A percentile compares a stretch with the other conserved stretches of the same genome.
phyloP scores from a whole-genome alignment of 2,113 vertebrate genomes.

The Struthidea cinerea region DNA sequence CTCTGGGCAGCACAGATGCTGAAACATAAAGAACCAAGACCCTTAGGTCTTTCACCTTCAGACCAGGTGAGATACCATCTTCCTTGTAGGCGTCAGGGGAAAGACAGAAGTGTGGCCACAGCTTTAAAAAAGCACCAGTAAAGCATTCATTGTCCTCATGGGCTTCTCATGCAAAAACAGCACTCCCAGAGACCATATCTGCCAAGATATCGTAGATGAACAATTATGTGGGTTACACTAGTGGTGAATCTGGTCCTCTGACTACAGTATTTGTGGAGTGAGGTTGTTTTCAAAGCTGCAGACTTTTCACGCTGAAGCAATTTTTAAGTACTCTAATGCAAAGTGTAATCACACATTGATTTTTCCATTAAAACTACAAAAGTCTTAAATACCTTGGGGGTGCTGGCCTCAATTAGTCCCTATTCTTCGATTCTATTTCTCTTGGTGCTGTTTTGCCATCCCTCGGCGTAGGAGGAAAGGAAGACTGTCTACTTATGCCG shows the following conservation, averaged over 20 bases:
- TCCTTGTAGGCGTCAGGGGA: not conserved
- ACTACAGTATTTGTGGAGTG: not conserved
- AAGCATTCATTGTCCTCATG: not conserved
- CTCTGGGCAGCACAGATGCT: not conserved
- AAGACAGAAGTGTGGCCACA: accelerated
- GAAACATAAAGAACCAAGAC: not conserved
- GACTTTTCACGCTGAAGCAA: not conserved
- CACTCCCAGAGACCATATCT: not conserved
- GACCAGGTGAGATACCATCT: not conserved
- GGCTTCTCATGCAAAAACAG: not conserved
- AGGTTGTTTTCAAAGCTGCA: not conserved
- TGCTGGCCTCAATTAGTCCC: constrained; percentile 41
- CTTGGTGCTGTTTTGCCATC: constrained; percentile 13
- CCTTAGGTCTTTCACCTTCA: not conserved
- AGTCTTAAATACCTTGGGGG: constrained; percentile 37
- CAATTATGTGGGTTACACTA: not conserved
- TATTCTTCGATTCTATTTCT: constrained; percentile 22
- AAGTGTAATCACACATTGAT: constrained; percentile 58
- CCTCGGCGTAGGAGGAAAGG: not conserved
- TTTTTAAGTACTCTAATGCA: constrained; percentile 26
- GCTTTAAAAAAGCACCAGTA: not conserved
- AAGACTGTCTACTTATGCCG: not conserved
- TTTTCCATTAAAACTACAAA: constrained; percentile 64
- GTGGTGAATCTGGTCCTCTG: not conserved
- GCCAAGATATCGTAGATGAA: not conserved